Evolutionary conservation across 1,140 invertebrate genomes (phyloP).

Genomic region (Drosophila pruinosa): DNA sequence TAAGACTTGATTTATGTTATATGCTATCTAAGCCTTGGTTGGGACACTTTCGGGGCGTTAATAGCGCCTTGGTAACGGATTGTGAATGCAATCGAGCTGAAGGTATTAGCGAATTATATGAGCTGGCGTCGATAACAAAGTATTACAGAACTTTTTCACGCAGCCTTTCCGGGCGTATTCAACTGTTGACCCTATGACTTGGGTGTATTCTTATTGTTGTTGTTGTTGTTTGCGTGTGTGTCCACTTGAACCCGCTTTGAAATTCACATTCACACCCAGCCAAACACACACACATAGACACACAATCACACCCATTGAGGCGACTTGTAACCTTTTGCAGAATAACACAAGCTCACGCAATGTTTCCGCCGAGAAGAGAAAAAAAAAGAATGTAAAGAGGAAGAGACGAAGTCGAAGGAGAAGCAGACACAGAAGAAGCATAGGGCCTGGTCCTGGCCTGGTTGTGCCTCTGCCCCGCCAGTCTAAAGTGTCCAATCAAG

Average conservation of each 20-base stretch:
- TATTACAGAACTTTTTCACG: slow-evolving; percentile 66
- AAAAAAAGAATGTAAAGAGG: not conserved
- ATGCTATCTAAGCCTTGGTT: not conserved
- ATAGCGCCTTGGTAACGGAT: slow-evolving; percentile 6
- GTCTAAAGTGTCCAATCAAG: slow-evolving; percentile 81
- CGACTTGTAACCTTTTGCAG: slow-evolving; percentile 30
- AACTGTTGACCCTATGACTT: slow-evolving; percentile 35
- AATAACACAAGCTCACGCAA: slow-evolving; percentile 76
- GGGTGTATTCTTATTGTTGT: slow-evolving; percentile 4
- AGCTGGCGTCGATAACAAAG: slow-evolving; percentile 29
- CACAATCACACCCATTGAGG: slow-evolving; percentile 15
- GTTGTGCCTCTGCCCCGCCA: slow-evolving; percentile 9
- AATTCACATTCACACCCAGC: slow-evolving; percentile 63
- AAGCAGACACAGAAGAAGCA: not conserved
- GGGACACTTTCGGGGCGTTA: not conserved
- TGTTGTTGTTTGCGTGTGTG: slow-evolving; percentile 56
- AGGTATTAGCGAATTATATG: slow-evolving; percentile 25
- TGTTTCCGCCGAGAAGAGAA: slow-evolving; percentile 53
- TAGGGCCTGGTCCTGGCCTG: not conserved
- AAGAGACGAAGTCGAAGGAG: not conserved
- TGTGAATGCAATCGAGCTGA: slow-evolving; percentile 29
- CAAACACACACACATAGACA: slow-evolving; percentile 48
- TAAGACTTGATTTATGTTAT: slow-evolving; percentile 1
- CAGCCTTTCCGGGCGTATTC: slow-evolving; percentile 42
- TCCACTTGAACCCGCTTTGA: slow-evolving; percentile 44